phyloP scores from a whole-genome alignment of 2,888 invertebrate species.

The Teleiodes luculella region DNA sequence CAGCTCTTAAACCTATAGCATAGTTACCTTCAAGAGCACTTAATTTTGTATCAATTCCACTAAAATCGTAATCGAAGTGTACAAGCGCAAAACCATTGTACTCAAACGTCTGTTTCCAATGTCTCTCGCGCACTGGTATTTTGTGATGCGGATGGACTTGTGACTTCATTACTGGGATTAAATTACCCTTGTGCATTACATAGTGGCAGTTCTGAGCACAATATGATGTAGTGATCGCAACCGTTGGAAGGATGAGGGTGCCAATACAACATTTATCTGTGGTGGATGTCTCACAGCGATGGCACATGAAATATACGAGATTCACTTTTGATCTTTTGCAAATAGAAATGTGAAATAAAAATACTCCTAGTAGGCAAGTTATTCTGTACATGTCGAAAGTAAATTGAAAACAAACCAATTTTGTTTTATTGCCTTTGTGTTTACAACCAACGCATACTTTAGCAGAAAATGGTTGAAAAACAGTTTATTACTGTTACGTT shows the following conservation, averaged over 20 bases:
- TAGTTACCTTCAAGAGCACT: constrained; percentile 34
- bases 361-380: background rate
- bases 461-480: background rate
- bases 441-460: background rate
- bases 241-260: constrained; percentile 37
- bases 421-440: background rate
- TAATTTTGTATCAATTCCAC: constrained; percentile 29
- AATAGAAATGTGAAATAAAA: background rate
- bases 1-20: constrained; percentile 35
- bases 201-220: constrained; percentile 47
- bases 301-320: constrained; percentile 1
- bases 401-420: background rate
- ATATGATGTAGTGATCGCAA: constrained; percentile 42
- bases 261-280: constrained; percentile 42
- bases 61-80: constrained; percentile 10
- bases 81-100: constrained; percentile 32
- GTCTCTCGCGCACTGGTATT: constrained; percentile 18
- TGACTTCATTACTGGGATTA: constrained; percentile 22
- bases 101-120: constrained; percentile 7
- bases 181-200: constrained; percentile 18
- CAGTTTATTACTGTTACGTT: no score
- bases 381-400: background rate
- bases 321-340: background rate
- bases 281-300: background rate
- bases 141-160: constrained; percentile 27